Evolutionary conservation across 1,140 invertebrate species (phyloP).

Genomic region (Pentalonia nigronervosa): DNA sequence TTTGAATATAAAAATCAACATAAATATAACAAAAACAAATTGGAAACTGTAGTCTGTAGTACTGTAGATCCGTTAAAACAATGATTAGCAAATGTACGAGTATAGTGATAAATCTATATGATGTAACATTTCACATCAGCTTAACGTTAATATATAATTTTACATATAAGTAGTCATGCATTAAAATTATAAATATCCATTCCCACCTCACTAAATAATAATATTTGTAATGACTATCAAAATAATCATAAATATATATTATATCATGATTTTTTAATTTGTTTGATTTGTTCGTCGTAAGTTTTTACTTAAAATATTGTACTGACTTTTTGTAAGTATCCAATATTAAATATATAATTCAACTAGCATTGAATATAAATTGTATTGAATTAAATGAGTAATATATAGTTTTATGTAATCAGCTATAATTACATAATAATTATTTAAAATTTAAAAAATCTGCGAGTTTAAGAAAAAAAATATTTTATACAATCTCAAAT

Average conservation of each 20-base stretch:
- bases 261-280: background rate
- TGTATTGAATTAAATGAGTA: background rate
- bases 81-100: background rate
- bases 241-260: background rate
- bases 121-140: background rate
- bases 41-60: background rate
- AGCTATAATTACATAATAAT: background rate
- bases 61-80: background rate
- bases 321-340: background rate
- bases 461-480: background rate
- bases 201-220: background rate
- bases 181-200: background rate
- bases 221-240: background rate
- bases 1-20: constrained; percentile 46
- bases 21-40: constrained; percentile 9
- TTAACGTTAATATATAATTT: background rate
- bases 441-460: background rate
- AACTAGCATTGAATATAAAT: background rate
- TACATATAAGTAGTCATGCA: background rate
- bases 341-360: background rate
- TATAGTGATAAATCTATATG: background rate
- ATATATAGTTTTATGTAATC: background rate
- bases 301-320: background rate
- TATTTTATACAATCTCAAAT: background rate
- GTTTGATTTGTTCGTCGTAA: background rate